phyloP scores from a whole-genome alignment of 2,797 vertebrate species.

The Acanthiza pusilla region DNA sequence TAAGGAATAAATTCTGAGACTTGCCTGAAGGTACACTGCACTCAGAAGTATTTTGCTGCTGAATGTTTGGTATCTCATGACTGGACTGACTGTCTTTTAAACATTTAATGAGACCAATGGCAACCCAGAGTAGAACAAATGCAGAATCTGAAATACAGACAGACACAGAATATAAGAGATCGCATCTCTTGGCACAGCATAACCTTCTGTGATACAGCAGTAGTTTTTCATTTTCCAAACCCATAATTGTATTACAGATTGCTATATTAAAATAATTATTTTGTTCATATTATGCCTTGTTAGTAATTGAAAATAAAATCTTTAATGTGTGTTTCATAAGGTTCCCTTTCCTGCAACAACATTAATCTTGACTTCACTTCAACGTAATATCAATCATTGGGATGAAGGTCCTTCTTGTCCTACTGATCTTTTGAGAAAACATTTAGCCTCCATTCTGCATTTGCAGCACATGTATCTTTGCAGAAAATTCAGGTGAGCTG shows the following conservation, averaged over 20 bases:
- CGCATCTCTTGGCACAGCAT: not conserved
- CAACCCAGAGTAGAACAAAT: not conserved
- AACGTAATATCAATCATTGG: not conserved
- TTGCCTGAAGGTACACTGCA: not conserved
- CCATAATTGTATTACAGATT: not conserved
- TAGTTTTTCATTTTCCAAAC: not conserved
- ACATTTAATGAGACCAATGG: not conserved
- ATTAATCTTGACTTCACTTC: not conserved
- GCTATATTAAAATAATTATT: not conserved
- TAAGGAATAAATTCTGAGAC: not conserved
- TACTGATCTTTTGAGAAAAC: not conserved
- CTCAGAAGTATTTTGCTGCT: not conserved
- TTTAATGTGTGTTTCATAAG: not conserved
- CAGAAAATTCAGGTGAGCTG: not conserved
- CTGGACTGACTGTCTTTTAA: not conserved
- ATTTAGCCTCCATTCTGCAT: not conserved
- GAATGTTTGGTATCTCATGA: not conserved
- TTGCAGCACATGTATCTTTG: not conserved
- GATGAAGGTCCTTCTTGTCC: not conserved
- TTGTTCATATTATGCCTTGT: not conserved
- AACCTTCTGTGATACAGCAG: not conserved
- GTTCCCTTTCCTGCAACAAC: not conserved
- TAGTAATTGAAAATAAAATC: not conserved
- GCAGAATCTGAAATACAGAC: not conserved
- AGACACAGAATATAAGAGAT: not conserved